A percentile compares a stretch with the other conserved stretches of the same genome.
phyloP scores from a whole-genome alignment of 2,888 invertebrate genomes.

The Monopis laevigella region DNA sequence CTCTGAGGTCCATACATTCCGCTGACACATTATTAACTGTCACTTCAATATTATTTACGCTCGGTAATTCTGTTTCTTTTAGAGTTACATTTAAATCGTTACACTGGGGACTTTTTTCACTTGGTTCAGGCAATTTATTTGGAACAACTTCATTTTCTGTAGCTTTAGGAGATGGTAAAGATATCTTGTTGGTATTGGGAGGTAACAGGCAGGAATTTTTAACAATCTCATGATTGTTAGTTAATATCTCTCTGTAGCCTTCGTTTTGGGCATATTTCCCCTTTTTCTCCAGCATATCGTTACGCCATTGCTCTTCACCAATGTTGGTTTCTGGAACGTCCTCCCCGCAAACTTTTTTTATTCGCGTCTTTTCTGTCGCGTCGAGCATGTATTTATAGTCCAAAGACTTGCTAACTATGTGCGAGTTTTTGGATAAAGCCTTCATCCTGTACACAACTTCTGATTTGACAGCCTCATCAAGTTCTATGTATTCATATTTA shows the following conservation, averaged over 20 bases:
- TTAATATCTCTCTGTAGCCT: conserved; percentile 52
- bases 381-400: conserved; percentile 44
- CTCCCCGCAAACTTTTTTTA: conserved; percentile 26
- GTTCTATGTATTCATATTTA: conserved; percentile 39
- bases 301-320: conserved; percentile 67
- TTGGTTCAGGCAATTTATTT: conserved; percentile 45
- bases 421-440: conserved; percentile 57
- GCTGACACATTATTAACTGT: not conserved
- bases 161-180: too few species aligned
- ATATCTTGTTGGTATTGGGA: too few species aligned
- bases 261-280: conserved; percentile 61
- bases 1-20: conserved; percentile 42
- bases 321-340: too few species aligned
- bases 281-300: conserved; percentile 64
- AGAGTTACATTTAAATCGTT: conserved; percentile 26
- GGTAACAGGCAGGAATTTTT: too few species aligned
- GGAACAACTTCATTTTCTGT: too few species aligned
- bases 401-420: conserved; percentile 57
- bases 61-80: too few species aligned
- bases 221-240: conserved; percentile 43
- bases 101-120: conserved; percentile 30
- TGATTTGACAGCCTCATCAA: conserved; percentile 38
- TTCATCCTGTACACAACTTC: conserved; percentile 59
- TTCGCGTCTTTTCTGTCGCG: conserved; percentile 47
- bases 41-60: too few species aligned